phyloP scores from a whole-genome alignment of 2,113 vertebrate species.

The Crotalus horridus region DNA sequence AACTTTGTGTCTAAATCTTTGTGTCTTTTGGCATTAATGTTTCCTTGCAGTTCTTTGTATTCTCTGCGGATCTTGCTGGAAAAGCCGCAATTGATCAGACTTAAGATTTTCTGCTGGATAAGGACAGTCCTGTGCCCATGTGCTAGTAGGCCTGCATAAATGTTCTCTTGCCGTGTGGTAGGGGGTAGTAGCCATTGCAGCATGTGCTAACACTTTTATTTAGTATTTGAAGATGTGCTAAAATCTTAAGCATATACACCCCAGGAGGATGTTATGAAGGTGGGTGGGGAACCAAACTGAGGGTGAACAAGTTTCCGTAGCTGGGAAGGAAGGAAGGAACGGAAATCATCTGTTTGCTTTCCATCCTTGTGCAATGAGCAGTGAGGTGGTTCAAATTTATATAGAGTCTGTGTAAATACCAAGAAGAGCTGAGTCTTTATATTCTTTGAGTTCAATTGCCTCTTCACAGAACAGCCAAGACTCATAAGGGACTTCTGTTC shows the following conservation, averaged over 20 bases:
- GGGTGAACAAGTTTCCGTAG: slow-evolving; percentile 2
- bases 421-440: slow-evolving; percentile 5
- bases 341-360: accelerated
- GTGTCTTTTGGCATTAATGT: too few relatives aligned
- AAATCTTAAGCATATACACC: slow-evolving; percentile 17
- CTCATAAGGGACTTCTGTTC: neutral
- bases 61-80: neutral
- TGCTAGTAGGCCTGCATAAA: neutral
- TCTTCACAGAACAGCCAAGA: neutral
- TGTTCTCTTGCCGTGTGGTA: neutral
- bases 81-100: neutral
- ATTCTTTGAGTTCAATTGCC: slow-evolving; percentile 4
- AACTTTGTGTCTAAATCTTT: neutral
- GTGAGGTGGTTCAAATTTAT: slow-evolving; percentile 24
- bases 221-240: slow-evolving; percentile 4
- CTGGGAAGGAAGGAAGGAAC: slow-evolving; percentile 4
- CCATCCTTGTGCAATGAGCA: neutral
- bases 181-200: neutral
- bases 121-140: neutral
- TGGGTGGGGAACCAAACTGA: neutral
- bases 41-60: neutral
- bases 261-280: neutral
- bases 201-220: neutral
- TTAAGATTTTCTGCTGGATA: neutral
- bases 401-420: neutral